A percentile compares a stretch with the other conserved stretches of the same genome.
phyloP scores from a whole-genome alignment of 92 coral and sea anemone species.

The Scolanthus callimorphus region DNA sequence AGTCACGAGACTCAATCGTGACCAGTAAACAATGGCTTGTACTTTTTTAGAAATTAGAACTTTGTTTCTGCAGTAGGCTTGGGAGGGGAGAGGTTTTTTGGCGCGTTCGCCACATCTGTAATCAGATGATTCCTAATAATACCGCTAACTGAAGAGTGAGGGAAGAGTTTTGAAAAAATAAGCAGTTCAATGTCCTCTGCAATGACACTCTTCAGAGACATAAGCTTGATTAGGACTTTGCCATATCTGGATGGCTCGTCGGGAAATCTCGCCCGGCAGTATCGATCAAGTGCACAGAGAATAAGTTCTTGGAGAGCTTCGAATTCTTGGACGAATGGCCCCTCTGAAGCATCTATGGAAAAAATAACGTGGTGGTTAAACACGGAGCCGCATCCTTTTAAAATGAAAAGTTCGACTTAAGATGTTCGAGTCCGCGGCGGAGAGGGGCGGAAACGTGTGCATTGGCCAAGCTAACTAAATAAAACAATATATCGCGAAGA shows the following conservation, averaged over 20 bases:
- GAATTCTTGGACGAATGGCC: constrained; percentile 42
- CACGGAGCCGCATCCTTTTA: too few relatives aligned
- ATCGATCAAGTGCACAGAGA: constrained; percentile 47
- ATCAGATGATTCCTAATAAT: constrained; percentile 54
- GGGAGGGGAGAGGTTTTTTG: constrained; percentile 7
- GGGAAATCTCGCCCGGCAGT: constrained; percentile 49
- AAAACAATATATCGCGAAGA: too few relatives aligned
- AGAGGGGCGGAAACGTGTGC: too few relatives aligned
- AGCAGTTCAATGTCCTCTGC: constrained; percentile 45
- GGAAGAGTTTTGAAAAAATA: constrained; percentile 46
- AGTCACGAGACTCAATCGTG: too few relatives aligned
- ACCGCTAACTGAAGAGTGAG: constrained; percentile 40
- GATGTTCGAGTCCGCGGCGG: background rate
- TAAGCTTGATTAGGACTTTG: constrained; percentile 51
- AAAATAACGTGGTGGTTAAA: too few relatives aligned
- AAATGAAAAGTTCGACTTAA: background rate
- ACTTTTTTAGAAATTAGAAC: background rate
- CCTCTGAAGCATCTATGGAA: constrained; percentile 40
- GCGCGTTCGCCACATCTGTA: constrained; percentile 14
- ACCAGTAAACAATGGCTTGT: too few relatives aligned
- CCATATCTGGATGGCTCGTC: constrained; percentile 51
- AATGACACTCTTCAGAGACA: constrained; percentile 44
- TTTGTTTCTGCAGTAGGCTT: background rate
- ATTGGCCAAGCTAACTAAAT: too few relatives aligned
- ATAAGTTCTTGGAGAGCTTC: constrained; percentile 50